Conservation (phyloP, 2,888 invertebrate species). For the Phortica magna region DNA sequence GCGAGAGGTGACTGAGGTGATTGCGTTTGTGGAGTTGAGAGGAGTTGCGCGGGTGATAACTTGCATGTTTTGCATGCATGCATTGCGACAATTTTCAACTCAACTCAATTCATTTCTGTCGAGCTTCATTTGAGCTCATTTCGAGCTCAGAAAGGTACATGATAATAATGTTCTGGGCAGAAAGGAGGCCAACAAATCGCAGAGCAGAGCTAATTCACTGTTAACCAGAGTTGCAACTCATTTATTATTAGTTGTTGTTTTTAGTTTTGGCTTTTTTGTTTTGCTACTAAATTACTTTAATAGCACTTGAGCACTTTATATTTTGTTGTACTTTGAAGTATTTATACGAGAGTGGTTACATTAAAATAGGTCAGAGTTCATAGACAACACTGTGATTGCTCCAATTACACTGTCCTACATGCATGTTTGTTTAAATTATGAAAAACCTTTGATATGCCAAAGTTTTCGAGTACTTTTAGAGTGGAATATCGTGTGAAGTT, state of each 20-base stretch:
- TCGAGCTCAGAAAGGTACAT: background rate
- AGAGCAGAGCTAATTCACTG: no score
- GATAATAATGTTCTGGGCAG: background rate
- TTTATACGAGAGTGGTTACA: no score
- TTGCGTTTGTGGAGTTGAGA: background rate
- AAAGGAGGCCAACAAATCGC: no score
- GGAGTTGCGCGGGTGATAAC: background rate
- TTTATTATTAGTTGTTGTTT: background rate
- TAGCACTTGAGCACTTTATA: background rate
- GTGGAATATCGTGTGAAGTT: no score
- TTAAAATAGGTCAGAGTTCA: no score
- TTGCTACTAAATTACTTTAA: background rate
- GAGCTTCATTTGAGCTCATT: background rate
- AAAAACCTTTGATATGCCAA: no score
- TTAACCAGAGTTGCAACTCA: background rate
- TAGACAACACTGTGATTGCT: no score
- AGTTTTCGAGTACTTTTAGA: no score
- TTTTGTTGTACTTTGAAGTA: background rate
- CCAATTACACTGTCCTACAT: no score
- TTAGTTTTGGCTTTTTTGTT: background rate
- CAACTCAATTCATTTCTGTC: no score
- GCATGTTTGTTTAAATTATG: no score
- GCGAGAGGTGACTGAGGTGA: no score
- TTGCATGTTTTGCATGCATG: conserved; percentile 28
- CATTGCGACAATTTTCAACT: conserved; percentile 8